phyloP scores from a whole-genome alignment of 2,113 vertebrate species.

The Neoarius graeffei region DNA sequence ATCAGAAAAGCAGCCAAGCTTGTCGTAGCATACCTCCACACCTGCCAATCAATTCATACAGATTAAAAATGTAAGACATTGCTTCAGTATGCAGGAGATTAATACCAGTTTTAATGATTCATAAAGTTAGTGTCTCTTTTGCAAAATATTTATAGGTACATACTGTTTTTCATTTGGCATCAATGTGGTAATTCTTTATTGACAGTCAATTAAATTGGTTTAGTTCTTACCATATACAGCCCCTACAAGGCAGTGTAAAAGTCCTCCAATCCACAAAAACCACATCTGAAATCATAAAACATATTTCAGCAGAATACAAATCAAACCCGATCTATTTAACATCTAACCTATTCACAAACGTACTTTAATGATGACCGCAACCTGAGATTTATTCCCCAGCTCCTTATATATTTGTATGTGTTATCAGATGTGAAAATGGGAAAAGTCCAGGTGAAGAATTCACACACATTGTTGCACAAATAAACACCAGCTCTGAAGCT shows the following conservation, averaged over 20 bases:
- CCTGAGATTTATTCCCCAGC: neutral
- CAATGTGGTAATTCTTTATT: neutral
- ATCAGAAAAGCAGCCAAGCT: conserved; percentile 78
- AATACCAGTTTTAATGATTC: neutral
- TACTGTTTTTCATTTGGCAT: neutral
- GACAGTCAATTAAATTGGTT: neutral
- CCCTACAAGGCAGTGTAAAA: conserved; percentile 52
- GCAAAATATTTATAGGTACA: neutral
- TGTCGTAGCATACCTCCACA: conserved; percentile 70
- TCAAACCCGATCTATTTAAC: neutral
- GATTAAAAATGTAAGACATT: neutral
- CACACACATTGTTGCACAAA: neutral
- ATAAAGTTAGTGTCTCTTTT: neutral
- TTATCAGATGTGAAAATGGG: conserved; percentile 6
- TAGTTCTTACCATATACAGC: conserved; percentile 56
- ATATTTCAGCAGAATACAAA: neutral
- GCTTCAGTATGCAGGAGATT: neutral
- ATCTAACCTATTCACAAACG: conserved; percentile 26
- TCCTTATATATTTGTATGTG: conserved; percentile 14
- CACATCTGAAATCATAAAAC: conserved; percentile 59
- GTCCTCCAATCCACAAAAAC: conserved; percentile 49
- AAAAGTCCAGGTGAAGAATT: conserved; percentile 38
- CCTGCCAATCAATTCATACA: conserved; percentile 6
- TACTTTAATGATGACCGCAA: conserved; percentile 44
- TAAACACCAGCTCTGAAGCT: conserved; percentile 1